A percentile compares a stretch with the other conserved stretches of the same genome.
These are phyloP conservation scores for Pocillopora meandrina DNA, from an alignment of 92 coral and sea anemone genomes.

Conservation along the genomic window DNA sequence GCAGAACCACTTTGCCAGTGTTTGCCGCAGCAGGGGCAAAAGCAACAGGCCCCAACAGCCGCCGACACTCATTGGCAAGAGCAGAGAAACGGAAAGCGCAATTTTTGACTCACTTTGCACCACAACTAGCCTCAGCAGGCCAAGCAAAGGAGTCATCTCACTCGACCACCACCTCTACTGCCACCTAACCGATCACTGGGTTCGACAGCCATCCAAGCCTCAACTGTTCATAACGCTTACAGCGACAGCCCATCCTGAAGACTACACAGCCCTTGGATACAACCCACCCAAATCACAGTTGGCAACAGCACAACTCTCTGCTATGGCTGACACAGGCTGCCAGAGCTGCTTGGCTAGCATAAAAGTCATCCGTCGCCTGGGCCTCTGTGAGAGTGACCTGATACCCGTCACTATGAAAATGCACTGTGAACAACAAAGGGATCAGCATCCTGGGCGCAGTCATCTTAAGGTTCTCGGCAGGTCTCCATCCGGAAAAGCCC, in stretches of 20 bases:
- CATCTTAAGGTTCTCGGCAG: conserved; percentile 64
- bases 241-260: too few relatives aligned
- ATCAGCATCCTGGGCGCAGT: conserved; percentile 39
- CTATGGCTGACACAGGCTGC: too few relatives aligned
- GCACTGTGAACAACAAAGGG: conserved; percentile 73
- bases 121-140: neutral
- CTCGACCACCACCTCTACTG: conserved; percentile 32
- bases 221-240: too few relatives aligned
- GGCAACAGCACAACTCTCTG: too few relatives aligned
- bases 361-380: too few relatives aligned
- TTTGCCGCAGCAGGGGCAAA: conserved; percentile 61
- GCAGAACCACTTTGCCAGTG: conserved; percentile 38
- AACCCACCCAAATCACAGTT: too few relatives aligned
- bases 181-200: neutral
- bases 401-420: conserved; percentile 64
- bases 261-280: too few relatives aligned
- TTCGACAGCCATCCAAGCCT: too few relatives aligned
- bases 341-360: too few relatives aligned
- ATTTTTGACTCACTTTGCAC: conserved; percentile 17
- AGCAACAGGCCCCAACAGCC: neutral
- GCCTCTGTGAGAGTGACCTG: too few relatives aligned
- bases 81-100: conserved; percentile 2
- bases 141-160: conserved; percentile 11
- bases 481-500: conserved; percentile 30
- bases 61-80: neutral